A percentile compares a stretch with the other conserved stretches of the same genome.
Evolutionary conservation across 2,797 vertebrate species (phyloP).

Genomic region (Periophthalmus magnuspinnatus): DNA sequence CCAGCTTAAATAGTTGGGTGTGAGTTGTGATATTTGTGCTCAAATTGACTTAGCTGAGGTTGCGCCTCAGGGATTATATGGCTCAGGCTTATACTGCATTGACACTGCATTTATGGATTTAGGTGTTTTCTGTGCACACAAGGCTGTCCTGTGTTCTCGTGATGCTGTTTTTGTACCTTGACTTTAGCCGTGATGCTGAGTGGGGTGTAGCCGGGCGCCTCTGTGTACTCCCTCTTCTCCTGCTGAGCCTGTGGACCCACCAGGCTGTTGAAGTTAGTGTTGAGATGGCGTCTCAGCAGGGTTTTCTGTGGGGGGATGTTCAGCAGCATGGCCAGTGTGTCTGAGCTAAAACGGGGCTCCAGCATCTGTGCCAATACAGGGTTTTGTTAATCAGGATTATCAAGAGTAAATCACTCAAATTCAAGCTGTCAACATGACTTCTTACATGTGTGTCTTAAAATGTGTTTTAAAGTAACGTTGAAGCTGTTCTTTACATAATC

Average conservation of each 20-base stretch:
- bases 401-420: too few relatives aligned
- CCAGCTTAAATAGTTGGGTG: neutral
- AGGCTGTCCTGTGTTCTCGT: neutral
- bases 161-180: slow-evolving; percentile 72
- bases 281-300: slow-evolving; percentile 89
- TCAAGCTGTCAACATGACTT: neutral
- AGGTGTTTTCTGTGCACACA: slow-evolving; percentile 30
- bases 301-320: slow-evolving; percentile 97
- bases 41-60: slow-evolving; percentile 25
- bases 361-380: slow-evolving; percentile 79
- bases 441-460: too few relatives aligned
- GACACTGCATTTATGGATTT: slow-evolving; percentile 54
- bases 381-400: neutral
- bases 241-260: slow-evolving; percentile 88
- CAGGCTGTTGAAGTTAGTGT: slow-evolving; percentile 88
- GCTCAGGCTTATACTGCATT: slow-evolving; percentile 40
- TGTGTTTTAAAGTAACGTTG: too few relatives aligned
- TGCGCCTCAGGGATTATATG: slow-evolving; percentile 31
- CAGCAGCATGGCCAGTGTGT: slow-evolving; percentile 92
- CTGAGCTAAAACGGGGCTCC: slow-evolving; percentile 91
- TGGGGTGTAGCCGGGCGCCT: slow-evolving; percentile 81
- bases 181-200: slow-evolving; percentile 95
- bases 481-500: too few relatives aligned
- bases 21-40: slow-evolving; percentile 28
- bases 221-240: slow-evolving; percentile 88